Conservation (phyloP, 2,797 vertebrate genomes). For the Peromyscus melanophrys region DNA sequence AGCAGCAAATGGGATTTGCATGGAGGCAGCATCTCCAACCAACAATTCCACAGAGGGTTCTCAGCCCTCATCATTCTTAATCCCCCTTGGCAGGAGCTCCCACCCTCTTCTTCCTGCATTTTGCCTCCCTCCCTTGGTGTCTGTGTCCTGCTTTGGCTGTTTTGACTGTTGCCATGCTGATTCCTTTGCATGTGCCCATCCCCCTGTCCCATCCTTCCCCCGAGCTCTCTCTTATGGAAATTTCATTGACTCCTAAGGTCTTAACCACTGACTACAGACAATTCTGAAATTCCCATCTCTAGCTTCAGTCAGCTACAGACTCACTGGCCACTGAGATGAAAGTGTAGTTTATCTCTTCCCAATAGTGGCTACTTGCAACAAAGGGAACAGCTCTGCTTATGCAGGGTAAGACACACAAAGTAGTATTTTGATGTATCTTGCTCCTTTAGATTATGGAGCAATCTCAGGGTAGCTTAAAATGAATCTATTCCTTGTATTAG, state of each 20-base stretch:
- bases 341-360: neutral
- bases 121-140: neutral
- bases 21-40: neutral
- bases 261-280: neutral
- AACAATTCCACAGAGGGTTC: neutral
- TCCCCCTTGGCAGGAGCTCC: neutral
- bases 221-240: rapidly evolving
- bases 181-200: neutral
- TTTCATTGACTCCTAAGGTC: neutral
- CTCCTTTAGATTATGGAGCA: neutral
- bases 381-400: neutral
- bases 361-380: neutral
- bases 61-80: neutral
- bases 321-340: neutral
- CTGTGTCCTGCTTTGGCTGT: neutral
- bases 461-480: neutral
- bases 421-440: neutral
- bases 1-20: conserved; percentile 49
- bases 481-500: neutral
- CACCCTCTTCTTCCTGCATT: neutral
- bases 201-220: neutral
- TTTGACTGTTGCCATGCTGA: neutral
- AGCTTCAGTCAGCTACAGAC: neutral
- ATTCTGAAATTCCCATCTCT: neutral
- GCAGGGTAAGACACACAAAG: neutral